These are phyloP conservation scores for Tachycineta bicolor DNA, from an alignment of 2,113 vertebrate genomes.

Conservation along the genomic window DNA sequence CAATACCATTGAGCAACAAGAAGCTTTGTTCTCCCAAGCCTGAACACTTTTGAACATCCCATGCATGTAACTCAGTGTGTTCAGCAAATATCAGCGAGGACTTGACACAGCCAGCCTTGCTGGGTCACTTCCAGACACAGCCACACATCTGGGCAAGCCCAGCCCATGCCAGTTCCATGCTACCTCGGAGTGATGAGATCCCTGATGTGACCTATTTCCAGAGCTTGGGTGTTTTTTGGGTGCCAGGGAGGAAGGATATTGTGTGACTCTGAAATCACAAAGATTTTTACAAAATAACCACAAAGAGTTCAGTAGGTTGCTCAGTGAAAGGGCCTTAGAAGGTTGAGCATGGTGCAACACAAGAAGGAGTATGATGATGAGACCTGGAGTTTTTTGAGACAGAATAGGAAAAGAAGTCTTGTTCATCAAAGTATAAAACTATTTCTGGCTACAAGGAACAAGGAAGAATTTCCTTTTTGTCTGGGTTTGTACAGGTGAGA, in stretches of 20 bases:
- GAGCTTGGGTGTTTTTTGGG: neutral
- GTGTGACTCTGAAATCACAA: neutral
- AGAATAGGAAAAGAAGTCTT: neutral
- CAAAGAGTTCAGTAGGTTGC: neutral
- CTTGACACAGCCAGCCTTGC: neutral
- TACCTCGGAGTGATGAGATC: rapidly evolving
- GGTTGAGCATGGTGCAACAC: rapidly evolving
- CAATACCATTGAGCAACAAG: neutral
- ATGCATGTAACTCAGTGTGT: neutral
- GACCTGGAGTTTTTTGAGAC: neutral
- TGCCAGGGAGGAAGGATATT: neutral
- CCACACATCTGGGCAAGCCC: neutral
- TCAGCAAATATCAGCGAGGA: neutral
- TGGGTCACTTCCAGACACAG: neutral
- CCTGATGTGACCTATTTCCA: neutral
- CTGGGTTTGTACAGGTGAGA: neutral
- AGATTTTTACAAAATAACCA: neutral
- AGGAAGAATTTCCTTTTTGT: neutral
- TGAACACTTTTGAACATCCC: neutral
- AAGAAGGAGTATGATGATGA: neutral
- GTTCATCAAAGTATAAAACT: neutral
- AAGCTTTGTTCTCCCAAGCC: neutral
- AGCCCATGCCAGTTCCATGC: neutral
- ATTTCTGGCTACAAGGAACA: neutral
- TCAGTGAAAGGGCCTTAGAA: neutral